Percentiles rank a stretch among this genome's conserved stretches.
Evolutionary conservation across 2,113 vertebrate genomes (phyloP).

Genomic region (Platanista minor): DNA sequence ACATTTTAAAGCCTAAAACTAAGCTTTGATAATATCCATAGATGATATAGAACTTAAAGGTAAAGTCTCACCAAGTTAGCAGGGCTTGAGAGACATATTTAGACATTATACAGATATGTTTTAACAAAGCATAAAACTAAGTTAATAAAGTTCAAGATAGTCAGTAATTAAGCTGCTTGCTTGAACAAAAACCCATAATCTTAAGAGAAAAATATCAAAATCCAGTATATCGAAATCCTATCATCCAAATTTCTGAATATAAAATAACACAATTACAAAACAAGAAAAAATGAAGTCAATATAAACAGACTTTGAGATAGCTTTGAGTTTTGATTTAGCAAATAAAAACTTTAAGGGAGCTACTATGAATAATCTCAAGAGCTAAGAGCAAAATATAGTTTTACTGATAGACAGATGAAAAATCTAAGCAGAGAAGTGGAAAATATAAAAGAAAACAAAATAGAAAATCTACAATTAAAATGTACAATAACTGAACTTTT

Average conservation of each 20-base stretch:
- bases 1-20: constrained; percentile 10
- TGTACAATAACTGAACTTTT: not conserved
- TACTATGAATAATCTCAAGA: not conserved
- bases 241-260: not conserved
- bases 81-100: not conserved
- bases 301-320: not conserved
- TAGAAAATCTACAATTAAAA: not conserved
- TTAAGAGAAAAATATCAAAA: not conserved
- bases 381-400: not conserved
- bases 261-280: not conserved
- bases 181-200: not conserved
- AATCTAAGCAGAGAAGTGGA: not conserved
- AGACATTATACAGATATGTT: not conserved
- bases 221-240: not conserved
- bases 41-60: not conserved
- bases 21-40: not conserved
- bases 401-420: not conserved
- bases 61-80: not conserved
- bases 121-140: not conserved
- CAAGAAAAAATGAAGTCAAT: not conserved
- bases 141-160: not conserved
- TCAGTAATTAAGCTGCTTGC: not conserved
- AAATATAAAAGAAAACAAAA: not conserved
- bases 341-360: not conserved
- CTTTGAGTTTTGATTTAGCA: not conserved